These are phyloP conservation scores for Papilio elwesi DNA, from an alignment of 2,888 invertebrate species.

Conservation along the genomic window DNA sequence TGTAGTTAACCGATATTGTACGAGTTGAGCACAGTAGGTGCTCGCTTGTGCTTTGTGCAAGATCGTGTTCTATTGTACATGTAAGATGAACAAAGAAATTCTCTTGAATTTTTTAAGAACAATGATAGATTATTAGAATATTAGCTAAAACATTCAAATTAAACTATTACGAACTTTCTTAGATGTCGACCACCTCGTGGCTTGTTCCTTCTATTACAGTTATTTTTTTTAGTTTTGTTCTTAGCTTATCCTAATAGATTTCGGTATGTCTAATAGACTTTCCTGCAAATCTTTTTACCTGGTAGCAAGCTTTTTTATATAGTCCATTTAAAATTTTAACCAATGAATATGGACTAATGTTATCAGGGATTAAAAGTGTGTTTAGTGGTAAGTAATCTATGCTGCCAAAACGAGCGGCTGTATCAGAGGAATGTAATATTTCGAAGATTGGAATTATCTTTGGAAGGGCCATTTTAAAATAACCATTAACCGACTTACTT, in stretches of 20 bases:
- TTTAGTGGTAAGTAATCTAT: neutral
- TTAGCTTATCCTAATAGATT: neutral
- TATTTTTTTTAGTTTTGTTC: neutral
- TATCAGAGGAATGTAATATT: too few relatives aligned
- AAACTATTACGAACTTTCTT: neutral
- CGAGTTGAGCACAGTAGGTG: conserved; percentile 16
- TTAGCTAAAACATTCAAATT: neutral
- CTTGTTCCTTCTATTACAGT: neutral
- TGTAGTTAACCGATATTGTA: conserved; percentile 32
- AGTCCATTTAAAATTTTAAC: neutral
- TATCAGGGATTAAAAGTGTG: neutral
- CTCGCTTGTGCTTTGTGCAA: conserved; percentile 37
- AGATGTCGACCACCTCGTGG: neutral
- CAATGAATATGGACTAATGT: neutral
- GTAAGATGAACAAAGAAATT: conserved; percentile 42
- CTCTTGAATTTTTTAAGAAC: neutral
- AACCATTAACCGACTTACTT: too few relatives aligned
- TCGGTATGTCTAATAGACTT: neutral
- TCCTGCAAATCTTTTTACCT: neutral
- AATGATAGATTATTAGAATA: neutral
- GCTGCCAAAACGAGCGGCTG: too few relatives aligned
- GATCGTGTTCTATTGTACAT: conserved; percentile 45
- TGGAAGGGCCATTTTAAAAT: neutral
- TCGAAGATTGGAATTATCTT: too few relatives aligned
- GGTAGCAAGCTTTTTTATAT: neutral